phyloP scores from a whole-genome alignment of 2,113 vertebrate genomes.

The Archilochus colubris region DNA sequence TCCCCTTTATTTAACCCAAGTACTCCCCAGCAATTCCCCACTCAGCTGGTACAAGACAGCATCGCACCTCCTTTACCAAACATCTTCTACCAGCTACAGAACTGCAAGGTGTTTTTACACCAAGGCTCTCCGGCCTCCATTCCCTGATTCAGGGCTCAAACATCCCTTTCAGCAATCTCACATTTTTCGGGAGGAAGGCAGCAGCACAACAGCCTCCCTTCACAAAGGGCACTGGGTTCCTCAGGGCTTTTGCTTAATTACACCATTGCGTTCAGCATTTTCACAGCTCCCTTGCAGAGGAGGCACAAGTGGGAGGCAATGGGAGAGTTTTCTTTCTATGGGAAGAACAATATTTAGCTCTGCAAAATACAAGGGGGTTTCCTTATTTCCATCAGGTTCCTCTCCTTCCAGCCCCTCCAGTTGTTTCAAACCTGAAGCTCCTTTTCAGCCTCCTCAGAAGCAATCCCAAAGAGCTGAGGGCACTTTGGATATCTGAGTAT shows the following conservation, averaged over 20 bases:
- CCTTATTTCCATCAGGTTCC: background rate
- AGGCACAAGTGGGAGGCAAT: background rate
- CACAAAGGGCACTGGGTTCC: background rate
- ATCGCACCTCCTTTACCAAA: background rate
- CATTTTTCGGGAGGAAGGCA: background rate
- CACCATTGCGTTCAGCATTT: background rate
- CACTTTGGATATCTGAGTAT: background rate
- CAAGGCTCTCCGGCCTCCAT: background rate
- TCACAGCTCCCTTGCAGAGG: constrained; percentile 16
- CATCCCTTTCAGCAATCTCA: background rate
- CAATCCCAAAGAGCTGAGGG: background rate
- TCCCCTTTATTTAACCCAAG: background rate
- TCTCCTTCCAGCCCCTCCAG: background rate
- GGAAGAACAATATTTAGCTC: constrained; percentile 18
- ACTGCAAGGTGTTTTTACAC: background rate
- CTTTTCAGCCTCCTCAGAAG: background rate
- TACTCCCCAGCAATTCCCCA: background rate
- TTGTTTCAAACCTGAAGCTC: background rate
- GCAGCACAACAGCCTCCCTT: background rate
- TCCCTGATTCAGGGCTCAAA: background rate
- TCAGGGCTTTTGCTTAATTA: constrained; percentile 11
- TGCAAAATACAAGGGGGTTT: background rate
- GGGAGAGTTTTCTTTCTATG: background rate
- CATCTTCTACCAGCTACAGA: background rate
- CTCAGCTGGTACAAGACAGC: rapidly evolving